Conservation (phyloP, 2,113 vertebrate species). For the Mellivora capensis region DNA sequence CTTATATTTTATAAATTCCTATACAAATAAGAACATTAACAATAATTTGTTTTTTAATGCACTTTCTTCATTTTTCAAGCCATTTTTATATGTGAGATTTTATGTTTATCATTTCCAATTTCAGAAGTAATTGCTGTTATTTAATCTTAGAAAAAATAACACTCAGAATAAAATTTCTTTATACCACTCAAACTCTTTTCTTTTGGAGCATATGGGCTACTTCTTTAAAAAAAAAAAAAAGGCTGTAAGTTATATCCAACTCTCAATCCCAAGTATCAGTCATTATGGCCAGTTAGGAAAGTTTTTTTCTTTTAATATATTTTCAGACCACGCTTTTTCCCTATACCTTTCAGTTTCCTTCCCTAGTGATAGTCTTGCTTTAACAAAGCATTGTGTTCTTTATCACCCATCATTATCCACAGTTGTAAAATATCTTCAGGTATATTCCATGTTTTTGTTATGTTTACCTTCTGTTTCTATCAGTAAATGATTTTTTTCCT, state of each 20-base stretch:
- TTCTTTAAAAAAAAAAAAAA: background rate
- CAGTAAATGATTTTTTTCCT: conserved; percentile 16
- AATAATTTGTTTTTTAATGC: conserved; percentile 45
- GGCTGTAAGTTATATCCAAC: background rate
- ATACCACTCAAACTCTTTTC: background rate
- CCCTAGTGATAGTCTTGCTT: background rate
- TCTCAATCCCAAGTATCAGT: background rate
- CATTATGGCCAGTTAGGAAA: background rate
- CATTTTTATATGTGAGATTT: background rate
- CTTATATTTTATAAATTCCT: background rate
- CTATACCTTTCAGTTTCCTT: background rate
- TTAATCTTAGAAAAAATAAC: conserved; percentile 34
- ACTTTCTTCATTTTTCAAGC: conserved; percentile 32
- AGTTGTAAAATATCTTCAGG: conserved; percentile 11
- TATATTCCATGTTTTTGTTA: background rate
- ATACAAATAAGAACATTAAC: background rate
- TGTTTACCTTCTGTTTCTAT: conserved; percentile 33
- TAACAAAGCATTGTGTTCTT: background rate
- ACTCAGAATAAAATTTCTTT: background rate
- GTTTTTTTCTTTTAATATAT: background rate
- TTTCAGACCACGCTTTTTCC: background rate
- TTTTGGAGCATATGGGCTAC: background rate
- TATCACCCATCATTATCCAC: background rate
- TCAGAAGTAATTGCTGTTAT: conserved; percentile 46
- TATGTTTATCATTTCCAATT: conserved; percentile 54